Evolutionary conservation across 2,888 invertebrate species (phyloP).

Genomic region (Temnothorax unifasciatus): DNA sequence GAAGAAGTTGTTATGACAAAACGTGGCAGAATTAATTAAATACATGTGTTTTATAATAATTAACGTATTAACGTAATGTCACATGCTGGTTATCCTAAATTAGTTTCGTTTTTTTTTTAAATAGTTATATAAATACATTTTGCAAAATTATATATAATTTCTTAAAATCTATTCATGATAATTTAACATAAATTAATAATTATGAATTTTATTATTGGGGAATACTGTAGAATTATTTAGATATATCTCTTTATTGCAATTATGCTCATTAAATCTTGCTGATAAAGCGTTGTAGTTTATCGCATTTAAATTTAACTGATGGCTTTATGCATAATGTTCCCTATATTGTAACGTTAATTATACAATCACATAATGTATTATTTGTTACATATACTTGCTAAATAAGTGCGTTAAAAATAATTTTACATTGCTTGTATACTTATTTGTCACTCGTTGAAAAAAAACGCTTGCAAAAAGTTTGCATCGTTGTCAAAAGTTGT

Average conservation of each 20-base stretch:
- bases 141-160: neutral
- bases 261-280: slow-evolving; percentile 13
- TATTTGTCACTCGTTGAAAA: neutral
- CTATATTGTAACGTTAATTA: slow-evolving; percentile 7
- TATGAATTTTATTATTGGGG: neutral
- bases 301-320: neutral
- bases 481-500: neutral
- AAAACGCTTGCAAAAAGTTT: neutral
- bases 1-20: neutral
- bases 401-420: slow-evolving; percentile 6
- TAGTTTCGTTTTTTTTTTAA: neutral
- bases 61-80: neutral
- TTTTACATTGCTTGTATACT: neutral
- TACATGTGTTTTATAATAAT: neutral
- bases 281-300: neutral
- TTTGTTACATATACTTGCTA: neutral
- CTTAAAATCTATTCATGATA: neutral
- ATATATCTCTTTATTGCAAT: neutral
- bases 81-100: neutral
- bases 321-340: neutral
- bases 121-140: neutral
- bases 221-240: neutral
- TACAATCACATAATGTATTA: neutral
- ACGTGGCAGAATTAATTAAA: neutral
- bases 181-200: slow-evolving; percentile 29